Base-by-base conservation (phyloP, 2,888 invertebrate genomes). In the Xanthostigma xanthostigma region DNA sequence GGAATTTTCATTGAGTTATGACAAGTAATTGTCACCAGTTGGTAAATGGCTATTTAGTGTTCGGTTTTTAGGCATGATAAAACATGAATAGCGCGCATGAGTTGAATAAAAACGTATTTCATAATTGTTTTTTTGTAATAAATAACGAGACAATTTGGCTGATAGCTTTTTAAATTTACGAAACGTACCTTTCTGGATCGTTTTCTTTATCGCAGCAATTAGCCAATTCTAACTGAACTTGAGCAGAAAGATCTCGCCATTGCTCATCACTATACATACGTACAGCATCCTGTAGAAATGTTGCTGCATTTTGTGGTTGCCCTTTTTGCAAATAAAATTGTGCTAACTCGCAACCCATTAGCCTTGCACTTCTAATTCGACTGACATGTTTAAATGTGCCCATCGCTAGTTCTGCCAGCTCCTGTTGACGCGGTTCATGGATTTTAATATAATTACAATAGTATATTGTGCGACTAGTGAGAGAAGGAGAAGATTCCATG, bases 381-480 rank as follows among this genome's bases (percentile, higher is more conserved):
- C 72, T 84, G 53, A 95, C 92, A 68, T 95, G 94, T 61, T 96
- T 96, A 62, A 90, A 95, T 0, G 94, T 95, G 46, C 94, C 92
- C 79, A 95, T 93, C 1, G 95, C 92, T 53, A 95, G 67, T 64
- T 96, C 96, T 0, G 93, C 90, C 50, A 95, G 67, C 66, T 95
- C 95, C 73, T 79, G 54, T 27, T 27, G 6, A n/a, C n/a, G 6
- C 27, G 6, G 6, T 27, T 27, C 3, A 10, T 27, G 2, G n/a
- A 39, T 11, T 35, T 12, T 17, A 17, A 17, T 17, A 17, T 17
- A 2, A 17, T 17, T 17, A 17, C 17, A n/a, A n/a, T n/a, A n/a
- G n/a, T n/a, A n/a, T n/a, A n/a, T n/a, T n/a, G n/a, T n/a, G n/a
- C n/a, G n/a, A n/a, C n/a, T n/a, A n/a, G n/a, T n/a, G n/a, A n/a